A percentile compares a stretch with the other conserved stretches of the same genome.
phyloP scores from a whole-genome alignment of 2,113 vertebrate species.

The Petrocephalus zakoni region DNA sequence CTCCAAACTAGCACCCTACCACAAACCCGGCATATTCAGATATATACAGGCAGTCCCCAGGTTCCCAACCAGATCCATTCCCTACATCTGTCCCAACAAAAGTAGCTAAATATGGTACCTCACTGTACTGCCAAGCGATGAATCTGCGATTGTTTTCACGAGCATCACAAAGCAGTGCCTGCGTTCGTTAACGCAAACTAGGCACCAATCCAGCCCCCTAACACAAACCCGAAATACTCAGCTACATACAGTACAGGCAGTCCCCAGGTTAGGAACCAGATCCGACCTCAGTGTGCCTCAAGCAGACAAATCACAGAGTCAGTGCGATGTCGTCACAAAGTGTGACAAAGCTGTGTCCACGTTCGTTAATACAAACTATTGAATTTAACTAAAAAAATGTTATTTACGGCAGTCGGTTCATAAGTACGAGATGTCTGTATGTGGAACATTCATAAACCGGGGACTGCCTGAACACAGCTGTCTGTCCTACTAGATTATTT shows the following conservation, averaged over 20 bases:
- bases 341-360: background rate
- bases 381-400: background rate
- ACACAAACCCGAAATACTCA: background rate
- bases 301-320: background rate
- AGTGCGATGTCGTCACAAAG: background rate
- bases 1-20: background rate
- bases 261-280: conserved; percentile 14
- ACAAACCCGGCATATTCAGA: background rate
- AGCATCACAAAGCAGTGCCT: too few species aligned
- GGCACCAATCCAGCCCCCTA: too few species aligned
- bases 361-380: background rate
- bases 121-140: too few species aligned
- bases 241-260: conserved; percentile 19
- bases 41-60: conserved; percentile 23
- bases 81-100: background rate
- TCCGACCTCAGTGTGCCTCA: background rate
- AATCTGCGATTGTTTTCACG: too few species aligned
- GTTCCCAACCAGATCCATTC: background rate
- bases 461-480: background rate
- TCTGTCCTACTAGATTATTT: background rate
- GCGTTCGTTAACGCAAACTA: too few species aligned
- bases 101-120: too few species aligned
- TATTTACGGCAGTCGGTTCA: background rate
- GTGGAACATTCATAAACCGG: background rate
- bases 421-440: background rate